These are phyloP conservation scores for Glaucopsyche alexis DNA, from an alignment of 2,888 invertebrate species.

Conservation along the genomic window DNA sequence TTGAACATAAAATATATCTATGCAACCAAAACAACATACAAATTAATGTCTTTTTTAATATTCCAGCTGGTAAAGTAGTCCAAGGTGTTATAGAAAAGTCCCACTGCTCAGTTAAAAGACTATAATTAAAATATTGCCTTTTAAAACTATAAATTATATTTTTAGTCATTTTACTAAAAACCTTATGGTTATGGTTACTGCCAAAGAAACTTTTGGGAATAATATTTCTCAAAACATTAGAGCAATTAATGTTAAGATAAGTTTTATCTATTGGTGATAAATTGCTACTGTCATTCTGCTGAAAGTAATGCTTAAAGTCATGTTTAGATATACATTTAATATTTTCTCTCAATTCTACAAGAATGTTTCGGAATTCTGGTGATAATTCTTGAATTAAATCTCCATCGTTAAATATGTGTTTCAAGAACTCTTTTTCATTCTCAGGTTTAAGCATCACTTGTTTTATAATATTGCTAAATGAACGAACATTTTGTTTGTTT, in stretches of 20 bases:
- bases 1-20: constrained; percentile 58
- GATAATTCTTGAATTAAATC: constrained; percentile 47
- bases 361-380: constrained; percentile 44
- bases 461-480: constrained; percentile 57
- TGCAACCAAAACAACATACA: constrained; percentile 65
- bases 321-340: constrained; percentile 48
- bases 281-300: constrained; percentile 32
- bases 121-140: constrained; percentile 56
- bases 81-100: constrained; percentile 52
- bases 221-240: constrained; percentile 53
- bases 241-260: constrained; percentile 51
- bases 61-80: constrained; percentile 44
- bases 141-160: constrained; percentile 62
- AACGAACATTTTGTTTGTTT: constrained; percentile 68
- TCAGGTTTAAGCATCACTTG: constrained; percentile 49
- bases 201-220: constrained; percentile 59
- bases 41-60: constrained; percentile 48
- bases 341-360: constrained; percentile 52
- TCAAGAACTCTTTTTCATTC: constrained; percentile 37
- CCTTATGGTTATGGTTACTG: constrained; percentile 55
- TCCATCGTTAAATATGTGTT: constrained; percentile 48
- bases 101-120: constrained; percentile 56
- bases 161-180: constrained; percentile 54
- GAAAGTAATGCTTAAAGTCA: constrained; percentile 60
- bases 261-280: constrained; percentile 53